Evolutionary conservation across 2,888 invertebrate genomes (phyloP).

Genomic region (Lagria hirta): DNA sequence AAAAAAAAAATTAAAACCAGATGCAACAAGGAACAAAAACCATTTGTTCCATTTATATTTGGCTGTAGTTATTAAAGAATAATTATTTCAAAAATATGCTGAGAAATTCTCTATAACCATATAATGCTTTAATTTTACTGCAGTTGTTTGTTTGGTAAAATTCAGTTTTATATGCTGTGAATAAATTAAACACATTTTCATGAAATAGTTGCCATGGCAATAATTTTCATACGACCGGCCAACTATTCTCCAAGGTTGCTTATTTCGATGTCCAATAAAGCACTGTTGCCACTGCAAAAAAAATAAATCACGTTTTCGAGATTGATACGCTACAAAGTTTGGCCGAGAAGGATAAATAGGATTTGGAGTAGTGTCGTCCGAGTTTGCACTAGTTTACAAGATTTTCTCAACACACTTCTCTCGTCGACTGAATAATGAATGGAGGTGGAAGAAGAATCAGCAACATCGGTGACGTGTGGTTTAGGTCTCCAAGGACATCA

Average conservation of each 20-base stretch:
- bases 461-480: conserved; percentile 26
- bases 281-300: conserved; percentile 1
- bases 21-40: no score
- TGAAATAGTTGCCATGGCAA: conserved; percentile 28
- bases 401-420: conserved; percentile 24
- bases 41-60: no score
- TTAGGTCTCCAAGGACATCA: conserved; percentile 2
- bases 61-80: no score
- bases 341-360: conserved; percentile 9
- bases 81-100: conserved; percentile 8
- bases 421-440: conserved; percentile 33
- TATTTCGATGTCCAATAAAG: conserved; percentile 8
- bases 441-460: conserved; percentile 24
- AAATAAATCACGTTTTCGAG: conserved; percentile 3
- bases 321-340: neutral
- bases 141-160: conserved; percentile 16
- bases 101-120: no score
- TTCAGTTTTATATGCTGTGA: conserved; percentile 17
- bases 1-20: no score
- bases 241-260: conserved; percentile 23
- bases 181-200: conserved; percentile 26
- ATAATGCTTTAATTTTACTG: no score
- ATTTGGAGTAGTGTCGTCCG: conserved; percentile 18
- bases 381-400: conserved; percentile 27
- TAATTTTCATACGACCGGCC: conserved; percentile 21